phyloP scores from a whole-genome alignment of 1,140 invertebrate genomes.

The Drosophila murphyi region DNA sequence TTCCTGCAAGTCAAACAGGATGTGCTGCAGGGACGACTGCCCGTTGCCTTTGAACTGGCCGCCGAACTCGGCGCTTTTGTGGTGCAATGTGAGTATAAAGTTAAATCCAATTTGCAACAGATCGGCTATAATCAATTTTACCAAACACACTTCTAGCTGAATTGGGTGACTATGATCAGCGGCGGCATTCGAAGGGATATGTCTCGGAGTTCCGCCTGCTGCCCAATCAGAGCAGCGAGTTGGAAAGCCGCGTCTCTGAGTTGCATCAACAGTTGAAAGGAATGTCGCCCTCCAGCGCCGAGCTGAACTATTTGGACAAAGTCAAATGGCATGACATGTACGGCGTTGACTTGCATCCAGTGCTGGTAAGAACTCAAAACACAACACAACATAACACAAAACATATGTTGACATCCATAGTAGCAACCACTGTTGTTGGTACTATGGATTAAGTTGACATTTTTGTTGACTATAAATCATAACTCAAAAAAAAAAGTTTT shows the following conservation, averaged over 20 bases:
- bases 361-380: constrained; percentile 85
- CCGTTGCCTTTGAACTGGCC: constrained; percentile 94
- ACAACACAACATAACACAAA: neutral
- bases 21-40: constrained; percentile 94
- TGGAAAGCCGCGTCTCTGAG: constrained; percentile 95
- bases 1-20: constrained; percentile 98
- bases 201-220: constrained; percentile 98
- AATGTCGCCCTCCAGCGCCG: constrained; percentile 88
- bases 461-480: neutral
- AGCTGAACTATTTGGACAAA: constrained; percentile 96
- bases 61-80: constrained; percentile 96
- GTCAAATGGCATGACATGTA: constrained; percentile 99
- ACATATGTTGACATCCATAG: neutral
- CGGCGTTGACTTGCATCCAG: constrained; percentile 94
- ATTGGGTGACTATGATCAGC: constrained; percentile 97
- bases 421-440: neutral
- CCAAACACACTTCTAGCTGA: constrained; percentile 90
- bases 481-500: too few relatives aligned
- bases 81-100: constrained; percentile 95
- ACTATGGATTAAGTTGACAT: neutral
- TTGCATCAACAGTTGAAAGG: constrained; percentile 90
- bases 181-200: constrained; percentile 95
- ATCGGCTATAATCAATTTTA: constrained; percentile 3
- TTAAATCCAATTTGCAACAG: neutral
- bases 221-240: constrained; percentile 95